Evolutionary conservation across 2,888 invertebrate species (phyloP).

Genomic region (Apantesis nais): DNA sequence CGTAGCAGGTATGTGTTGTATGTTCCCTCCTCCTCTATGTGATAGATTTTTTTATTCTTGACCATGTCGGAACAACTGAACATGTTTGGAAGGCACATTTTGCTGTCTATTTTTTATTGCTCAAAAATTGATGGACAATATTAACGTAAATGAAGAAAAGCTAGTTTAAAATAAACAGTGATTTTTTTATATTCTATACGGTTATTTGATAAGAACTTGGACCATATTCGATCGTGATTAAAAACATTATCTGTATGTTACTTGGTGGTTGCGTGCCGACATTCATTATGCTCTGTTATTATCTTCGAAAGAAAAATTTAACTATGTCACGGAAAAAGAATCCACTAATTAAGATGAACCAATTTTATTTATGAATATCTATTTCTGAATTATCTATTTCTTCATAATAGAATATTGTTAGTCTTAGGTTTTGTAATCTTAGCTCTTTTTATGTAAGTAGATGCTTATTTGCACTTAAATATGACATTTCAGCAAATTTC

Average conservation of each 20-base stretch:
- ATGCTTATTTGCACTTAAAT: not conserved
- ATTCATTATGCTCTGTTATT: conserved; percentile 4
- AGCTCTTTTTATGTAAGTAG: too few species aligned
- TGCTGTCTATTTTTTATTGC: not conserved
- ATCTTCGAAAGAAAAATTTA: conserved; percentile 8
- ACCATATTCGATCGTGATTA: conserved; percentile 2
- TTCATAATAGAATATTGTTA: not conserved
- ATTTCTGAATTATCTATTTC: not conserved
- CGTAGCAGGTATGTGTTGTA: not conserved
- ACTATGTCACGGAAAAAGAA: conserved; percentile 3
- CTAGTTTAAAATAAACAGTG: not conserved
- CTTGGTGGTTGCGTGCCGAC: conserved; percentile 13
- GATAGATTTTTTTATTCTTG: not conserved
- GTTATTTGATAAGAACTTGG: not conserved
- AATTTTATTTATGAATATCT: conserved; percentile 2
- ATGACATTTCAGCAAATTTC: not conserved
- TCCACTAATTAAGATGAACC: conserved; percentile 11
- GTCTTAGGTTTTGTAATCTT: not conserved
- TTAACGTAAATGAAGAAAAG: not conserved
- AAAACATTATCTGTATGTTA: conserved; percentile 9
- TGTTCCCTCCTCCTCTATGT: not conserved
- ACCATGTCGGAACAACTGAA: not conserved
- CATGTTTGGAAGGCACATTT: not conserved
- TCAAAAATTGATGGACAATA: not conserved
- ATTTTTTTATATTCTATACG: not conserved